These are phyloP conservation scores for Hydrolagus colliei DNA, from an alignment of 2,797 vertebrate genomes.

Conservation along the genomic window DNA sequence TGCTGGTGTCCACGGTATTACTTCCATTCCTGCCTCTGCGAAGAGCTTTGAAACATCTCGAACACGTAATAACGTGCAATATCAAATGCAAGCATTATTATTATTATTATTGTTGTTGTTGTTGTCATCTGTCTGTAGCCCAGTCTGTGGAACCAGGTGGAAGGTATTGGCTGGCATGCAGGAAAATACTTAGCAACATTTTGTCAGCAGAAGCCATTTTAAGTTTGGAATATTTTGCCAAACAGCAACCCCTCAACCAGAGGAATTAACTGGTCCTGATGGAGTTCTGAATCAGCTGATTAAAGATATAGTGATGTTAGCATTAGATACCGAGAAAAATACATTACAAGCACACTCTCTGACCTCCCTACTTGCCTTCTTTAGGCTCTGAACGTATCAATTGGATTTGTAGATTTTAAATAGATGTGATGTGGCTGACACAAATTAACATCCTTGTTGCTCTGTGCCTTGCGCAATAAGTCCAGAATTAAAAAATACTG, in stretches of 20 bases:
- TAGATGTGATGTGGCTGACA: neutral
- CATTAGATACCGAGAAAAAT: neutral
- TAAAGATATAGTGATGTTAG: neutral
- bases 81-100: neutral
- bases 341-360: neutral
- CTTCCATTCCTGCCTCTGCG: too few relatives aligned
- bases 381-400: neutral
- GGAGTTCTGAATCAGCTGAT: neutral
- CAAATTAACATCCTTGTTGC: neutral
- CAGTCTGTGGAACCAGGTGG: too few relatives aligned
- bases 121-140: too few relatives aligned
- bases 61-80: too few relatives aligned
- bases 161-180: neutral
- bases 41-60: neutral
- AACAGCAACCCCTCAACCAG: neutral
- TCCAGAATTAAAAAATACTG: neutral
- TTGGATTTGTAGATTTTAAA: neutral
- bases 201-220: neutral
- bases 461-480: neutral
- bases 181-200: slow-evolving; percentile 13
- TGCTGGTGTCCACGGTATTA: too few relatives aligned
- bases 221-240: neutral
- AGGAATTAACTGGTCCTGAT: neutral
- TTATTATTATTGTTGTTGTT: neutral
- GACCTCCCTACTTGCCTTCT: neutral